Evolutionary conservation across 2,113 vertebrate genomes (phyloP), one percentile per base, ranked within the genome.

Genomic region (Otocyon megalotis): DNA sequence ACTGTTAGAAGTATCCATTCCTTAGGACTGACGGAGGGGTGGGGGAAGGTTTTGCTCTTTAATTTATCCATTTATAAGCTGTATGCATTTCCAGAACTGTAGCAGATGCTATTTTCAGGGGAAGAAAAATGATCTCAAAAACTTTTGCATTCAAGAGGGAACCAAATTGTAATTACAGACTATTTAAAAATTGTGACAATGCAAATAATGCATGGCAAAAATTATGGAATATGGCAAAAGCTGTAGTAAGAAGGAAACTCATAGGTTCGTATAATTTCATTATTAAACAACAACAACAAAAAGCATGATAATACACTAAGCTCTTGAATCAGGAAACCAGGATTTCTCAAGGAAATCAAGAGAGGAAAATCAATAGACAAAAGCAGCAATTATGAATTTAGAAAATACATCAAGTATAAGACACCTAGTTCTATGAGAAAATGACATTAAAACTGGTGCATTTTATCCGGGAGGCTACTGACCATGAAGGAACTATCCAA

Each of bases 91-190:
- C 77, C 82, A 88, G 82, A 93, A 92, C 71, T 89, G 69, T 1
- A 90, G 48, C 54, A 94, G 60, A 60, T 81, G 62, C 15, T 83
- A 53, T 69, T 90, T 95, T 88, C 16, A 77, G 84, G 13, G 12
- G 2, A 8, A 7, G 3, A 48, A 95, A 94, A 53, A 26, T 56
- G 72, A 71, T 72, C 63, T 88, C n/a, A 96, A 97, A 83, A 89
- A 96, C 54, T 95, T 91, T 82, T 54, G 67, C 62, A 82, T 91
- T 96, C 94, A 88, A 93, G 72, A 95, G 72, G 43, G 15, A 67
- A 95, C 88, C 81, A 94, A 93, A 94, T 17, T 91, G 14, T 94
- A 95, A 97, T 97, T 87, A 87, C 35, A 95, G n/a, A n/a, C 77
- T 95, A 90, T 74, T 84, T 71, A 90, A 93, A 87, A 82, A 79